Evolutionary conservation across 1,140 invertebrate genomes (phyloP).

Genomic region (Cyclargus thomasi): DNA sequence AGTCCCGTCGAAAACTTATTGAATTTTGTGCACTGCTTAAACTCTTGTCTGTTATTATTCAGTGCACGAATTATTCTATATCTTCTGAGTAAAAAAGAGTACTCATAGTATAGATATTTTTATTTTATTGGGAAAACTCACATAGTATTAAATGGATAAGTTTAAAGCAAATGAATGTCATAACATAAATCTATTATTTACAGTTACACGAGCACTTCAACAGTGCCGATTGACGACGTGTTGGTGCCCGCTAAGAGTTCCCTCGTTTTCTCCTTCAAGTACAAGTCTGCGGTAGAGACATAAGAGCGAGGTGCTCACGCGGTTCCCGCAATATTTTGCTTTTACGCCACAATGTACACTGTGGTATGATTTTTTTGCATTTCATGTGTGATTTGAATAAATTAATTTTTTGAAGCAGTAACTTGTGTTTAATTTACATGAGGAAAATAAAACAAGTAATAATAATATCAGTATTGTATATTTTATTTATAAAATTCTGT

Average conservation of each 20-base stretch:
- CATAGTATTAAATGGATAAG: no score
- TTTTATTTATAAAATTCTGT: no score
- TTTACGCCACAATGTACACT: constrained; percentile 13
- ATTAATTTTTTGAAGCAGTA: constrained; percentile 21
- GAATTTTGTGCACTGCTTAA: no score
- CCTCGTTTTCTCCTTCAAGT: constrained; percentile 51
- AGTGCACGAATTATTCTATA: no score
- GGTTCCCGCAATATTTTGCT: constrained; percentile 17
- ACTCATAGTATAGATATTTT: no score
- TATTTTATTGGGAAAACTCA: no score
- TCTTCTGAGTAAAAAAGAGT: no score
- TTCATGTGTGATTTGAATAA: constrained; percentile 21
- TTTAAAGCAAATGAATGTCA: no score
- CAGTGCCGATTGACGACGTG: constrained; percentile 33
- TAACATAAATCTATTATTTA: constrained; percentile 24
- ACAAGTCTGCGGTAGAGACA: constrained; percentile 33
- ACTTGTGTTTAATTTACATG: constrained; percentile 14
- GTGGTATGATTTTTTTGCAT: constrained; percentile 35
- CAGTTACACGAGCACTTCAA: constrained; percentile 47
- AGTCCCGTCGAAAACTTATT: no score
- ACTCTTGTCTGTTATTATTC: no score
- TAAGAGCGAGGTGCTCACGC: constrained; percentile 22
- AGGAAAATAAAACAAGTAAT: no score
- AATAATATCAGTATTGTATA: no score
- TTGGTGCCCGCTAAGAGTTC: constrained; percentile 42